Conservation (phyloP, 2,888 invertebrate genomes). For the Gerris lacustris region DNA sequence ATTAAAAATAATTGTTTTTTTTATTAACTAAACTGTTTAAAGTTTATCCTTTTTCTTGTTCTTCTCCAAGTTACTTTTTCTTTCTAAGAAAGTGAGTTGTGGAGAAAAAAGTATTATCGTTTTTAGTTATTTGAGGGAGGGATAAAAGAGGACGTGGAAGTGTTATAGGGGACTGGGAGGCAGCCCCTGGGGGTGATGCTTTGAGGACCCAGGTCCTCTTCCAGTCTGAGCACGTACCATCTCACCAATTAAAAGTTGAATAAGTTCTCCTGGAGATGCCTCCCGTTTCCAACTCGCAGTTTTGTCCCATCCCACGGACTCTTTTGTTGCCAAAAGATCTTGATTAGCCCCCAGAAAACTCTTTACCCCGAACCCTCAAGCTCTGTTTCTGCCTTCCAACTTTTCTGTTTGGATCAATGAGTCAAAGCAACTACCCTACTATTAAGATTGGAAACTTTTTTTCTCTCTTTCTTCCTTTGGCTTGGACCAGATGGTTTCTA, state of each 20-base stretch:
- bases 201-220: background rate
- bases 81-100: no score
- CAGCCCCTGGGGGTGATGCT: background rate
- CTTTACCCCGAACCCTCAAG: background rate
- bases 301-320: background rate
- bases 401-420: background rate
- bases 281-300: background rate
- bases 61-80: no score
- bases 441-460: background rate
- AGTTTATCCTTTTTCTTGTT: no score
- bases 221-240: background rate
- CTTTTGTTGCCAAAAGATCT: conserved; percentile 5
- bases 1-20: no score
- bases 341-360: background rate
- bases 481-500: no score
- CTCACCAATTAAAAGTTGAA: conserved; percentile 3
- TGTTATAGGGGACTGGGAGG: background rate
- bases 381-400: background rate
- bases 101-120: no score
- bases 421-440: conserved; percentile 1
- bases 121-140: no score
- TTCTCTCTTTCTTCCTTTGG: background rate
- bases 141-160: background rate
- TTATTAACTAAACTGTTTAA: no score
- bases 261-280: background rate